phyloP scores from a whole-genome alignment of 2,888 invertebrate species.

The Nysson spinosus region DNA sequence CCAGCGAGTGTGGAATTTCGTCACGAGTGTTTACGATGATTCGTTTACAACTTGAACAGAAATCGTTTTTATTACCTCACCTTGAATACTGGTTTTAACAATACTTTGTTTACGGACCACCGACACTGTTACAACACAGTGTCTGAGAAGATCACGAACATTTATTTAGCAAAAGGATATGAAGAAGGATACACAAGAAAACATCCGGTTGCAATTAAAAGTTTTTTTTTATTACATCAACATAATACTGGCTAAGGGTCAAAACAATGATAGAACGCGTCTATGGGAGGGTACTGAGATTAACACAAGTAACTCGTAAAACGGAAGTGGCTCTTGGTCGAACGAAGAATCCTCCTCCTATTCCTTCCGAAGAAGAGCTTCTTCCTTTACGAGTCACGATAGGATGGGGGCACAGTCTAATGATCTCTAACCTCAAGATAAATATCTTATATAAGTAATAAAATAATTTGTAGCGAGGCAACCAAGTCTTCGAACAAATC shows the following conservation, averaged over 20 bases:
- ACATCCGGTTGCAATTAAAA: conserved; percentile 48
- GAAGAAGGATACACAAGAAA: too few species aligned
- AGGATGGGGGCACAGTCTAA: conserved; percentile 49
- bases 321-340: conserved; percentile 15
- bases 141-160: too few species aligned
- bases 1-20: background rate
- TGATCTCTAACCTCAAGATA: conserved; percentile 57
- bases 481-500: conserved; percentile 60
- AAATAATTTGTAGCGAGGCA: conserved; percentile 57
- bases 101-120: too few species aligned
- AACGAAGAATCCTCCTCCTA: background rate
- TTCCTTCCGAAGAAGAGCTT: conserved; percentile 8
- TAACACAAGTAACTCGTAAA: conserved; percentile 39
- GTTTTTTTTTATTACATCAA: conserved; percentile 72
- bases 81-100: too few species aligned
- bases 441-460: conserved; percentile 59
- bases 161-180: too few species aligned
- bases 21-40: too few species aligned
- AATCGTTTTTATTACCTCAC: background rate
- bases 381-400: conserved; percentile 20
- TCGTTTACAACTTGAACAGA: too few species aligned
- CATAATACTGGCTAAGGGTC: conserved; percentile 69
- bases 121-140: too few species aligned
- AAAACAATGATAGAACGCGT: conserved; percentile 69
- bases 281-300: conserved; percentile 55